Evolutionary conservation across 2,888 invertebrate species (phyloP).

Genomic region (Cryptus viduatorius): DNA sequence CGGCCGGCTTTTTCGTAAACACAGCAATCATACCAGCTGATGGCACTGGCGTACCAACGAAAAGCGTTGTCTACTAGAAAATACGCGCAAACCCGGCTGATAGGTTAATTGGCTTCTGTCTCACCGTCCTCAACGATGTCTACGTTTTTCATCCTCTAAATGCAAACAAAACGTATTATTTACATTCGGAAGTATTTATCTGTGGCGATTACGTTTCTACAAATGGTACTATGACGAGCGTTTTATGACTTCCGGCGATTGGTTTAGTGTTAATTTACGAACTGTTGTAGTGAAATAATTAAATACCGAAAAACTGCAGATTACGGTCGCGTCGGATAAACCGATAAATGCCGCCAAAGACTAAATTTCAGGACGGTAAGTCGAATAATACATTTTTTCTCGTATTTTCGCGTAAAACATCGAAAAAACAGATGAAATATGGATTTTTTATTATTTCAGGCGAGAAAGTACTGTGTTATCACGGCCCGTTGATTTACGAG

Average conservation of each 20-base stretch:
- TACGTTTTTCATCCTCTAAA: not conserved
- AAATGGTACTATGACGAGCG: not conserved
- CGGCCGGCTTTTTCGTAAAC: not conserved
- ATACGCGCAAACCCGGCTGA: not conserved
- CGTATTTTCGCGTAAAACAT: not conserved
- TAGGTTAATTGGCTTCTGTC: conserved; percentile 5
- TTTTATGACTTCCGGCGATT: not conserved
- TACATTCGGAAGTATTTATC: not conserved
- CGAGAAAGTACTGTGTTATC: conserved; percentile 97
- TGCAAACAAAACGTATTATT: conserved; percentile 2
- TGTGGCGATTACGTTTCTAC: not conserved
- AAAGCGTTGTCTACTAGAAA: not conserved
- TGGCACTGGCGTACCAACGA: not conserved
- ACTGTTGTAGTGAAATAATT: not conserved
- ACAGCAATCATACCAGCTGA: not conserved
- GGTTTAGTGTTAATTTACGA: not conserved
- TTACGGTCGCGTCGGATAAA: not conserved
- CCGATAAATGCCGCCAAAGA: conserved; percentile 88
- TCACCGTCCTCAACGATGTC: not conserved
- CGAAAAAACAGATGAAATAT: conserved; percentile 1
- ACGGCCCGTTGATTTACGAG: conserved; percentile 98
- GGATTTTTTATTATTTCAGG: conserved; percentile 86
- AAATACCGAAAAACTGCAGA: not conserved
- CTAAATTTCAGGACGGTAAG: conserved; percentile 91
- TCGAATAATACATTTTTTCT: conserved; percentile 22